Base-by-base conservation (phyloP, 92 coral and sea anemone genomes). In the Actinostola sp. region DNA sequence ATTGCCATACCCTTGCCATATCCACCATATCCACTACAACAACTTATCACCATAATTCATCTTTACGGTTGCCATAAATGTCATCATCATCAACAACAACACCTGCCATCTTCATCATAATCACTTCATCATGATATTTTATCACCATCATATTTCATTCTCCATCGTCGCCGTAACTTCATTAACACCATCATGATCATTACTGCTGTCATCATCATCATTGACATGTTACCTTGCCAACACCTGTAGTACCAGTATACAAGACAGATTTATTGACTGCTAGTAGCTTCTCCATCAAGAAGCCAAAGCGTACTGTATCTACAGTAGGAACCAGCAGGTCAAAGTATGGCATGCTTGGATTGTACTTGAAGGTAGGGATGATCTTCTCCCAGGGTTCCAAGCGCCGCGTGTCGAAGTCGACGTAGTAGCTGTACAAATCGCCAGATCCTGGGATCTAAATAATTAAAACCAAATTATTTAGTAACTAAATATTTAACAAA, bases 361-460 rank as follows among this genome's bases (percentile, higher is more conserved):
- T 70, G 83, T 71, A 87, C 78, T 84, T 88, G 82, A 94, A 94
- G 4, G 98, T 79, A 0, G 98, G 98, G 27, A 90, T 91, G 49
- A 94, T 94, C 90, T 94, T 94, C 72, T 94, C 98, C 98, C 98
- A 94, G 32, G 98, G 98, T 72, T 94, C 98, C 89, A 94, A 67
- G 41, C 98, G 97, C 44, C 98, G 98, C 6, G 98, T 82, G 50
- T 94, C 98, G 53, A 92, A 84, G 48, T 94, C 98, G 20, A 94
- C 97, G 63, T 88, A 94, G 84, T 94, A 94, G 46, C 95, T 85
- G 89, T 87, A 94, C 54, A 94, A 67, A 72, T 94, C 98, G n/a
- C 98, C 98, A 55, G 98, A 92, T 1, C 97, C 97, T 17, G 98
- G 98, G 16, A 92, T 69, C 98, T 94, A 66, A 67, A 43, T 16